These are phyloP conservation scores for Geotrypetes seraphini DNA, from an alignment of 2,797 vertebrate species.

Conservation along the genomic window DNA sequence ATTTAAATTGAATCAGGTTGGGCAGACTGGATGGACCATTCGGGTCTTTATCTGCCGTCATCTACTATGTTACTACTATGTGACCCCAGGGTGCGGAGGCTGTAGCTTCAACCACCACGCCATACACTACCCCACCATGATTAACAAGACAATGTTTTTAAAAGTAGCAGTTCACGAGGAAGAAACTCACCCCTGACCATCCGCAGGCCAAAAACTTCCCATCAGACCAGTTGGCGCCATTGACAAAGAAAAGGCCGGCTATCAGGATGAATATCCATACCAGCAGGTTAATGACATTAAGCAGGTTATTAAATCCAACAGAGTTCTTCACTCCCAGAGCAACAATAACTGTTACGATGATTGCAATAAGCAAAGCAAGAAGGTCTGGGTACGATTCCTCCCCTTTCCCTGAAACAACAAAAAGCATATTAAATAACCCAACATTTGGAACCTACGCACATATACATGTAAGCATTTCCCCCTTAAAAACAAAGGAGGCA, in stretches of 20 bases:
- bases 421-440: too few species aligned
- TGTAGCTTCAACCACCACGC: too few species aligned
- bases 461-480: too few species aligned
- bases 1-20: too few species aligned
- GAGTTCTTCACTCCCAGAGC: conserved; percentile 87
- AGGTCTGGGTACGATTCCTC: conserved; percentile 89
- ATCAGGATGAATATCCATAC: conserved; percentile 91
- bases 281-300: conserved; percentile 81
- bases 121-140: too few species aligned
- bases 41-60: too few species aligned
- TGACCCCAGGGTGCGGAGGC: too few species aligned
- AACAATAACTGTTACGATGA: conserved; percentile 77
- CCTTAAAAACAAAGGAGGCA: too few species aligned
- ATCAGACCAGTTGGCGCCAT: conserved; percentile 74
- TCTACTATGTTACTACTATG: too few species aligned
- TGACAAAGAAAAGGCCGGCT: conserved; percentile 82
- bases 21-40: too few species aligned
- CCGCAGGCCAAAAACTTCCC: conserved; percentile 84
- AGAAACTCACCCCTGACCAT: conserved; percentile 88
- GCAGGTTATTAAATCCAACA: conserved; percentile 83
- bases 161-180: neutral
- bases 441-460: too few species aligned
- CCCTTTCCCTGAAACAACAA: conserved; percentile 71
- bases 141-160: too few species aligned
- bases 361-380: conserved; percentile 77